Evolutionary conservation across 1,140 invertebrate genomes (phyloP).

Genomic region (Bradynema listronoti): DNA sequence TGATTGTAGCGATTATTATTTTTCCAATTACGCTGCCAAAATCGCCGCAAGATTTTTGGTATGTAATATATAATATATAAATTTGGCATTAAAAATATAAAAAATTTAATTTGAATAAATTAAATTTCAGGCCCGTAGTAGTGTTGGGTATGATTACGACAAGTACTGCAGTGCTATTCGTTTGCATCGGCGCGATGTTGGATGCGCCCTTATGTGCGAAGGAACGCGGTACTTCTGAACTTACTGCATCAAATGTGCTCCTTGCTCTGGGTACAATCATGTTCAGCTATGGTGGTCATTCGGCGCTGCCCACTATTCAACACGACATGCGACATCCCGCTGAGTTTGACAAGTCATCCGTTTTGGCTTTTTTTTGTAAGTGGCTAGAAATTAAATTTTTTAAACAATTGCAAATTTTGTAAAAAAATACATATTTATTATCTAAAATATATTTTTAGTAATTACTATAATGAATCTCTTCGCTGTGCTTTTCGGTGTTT

Average conservation of each 20-base stretch:
- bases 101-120: not conserved
- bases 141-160: conserved; percentile 31
- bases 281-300: conserved; percentile 33
- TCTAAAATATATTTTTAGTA: conserved; percentile 19
- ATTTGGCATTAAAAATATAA: not conserved
- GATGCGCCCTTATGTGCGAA: conserved; percentile 29
- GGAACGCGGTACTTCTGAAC: conserved; percentile 22
- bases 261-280: conserved; percentile 58
- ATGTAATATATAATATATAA: conserved; percentile 47
- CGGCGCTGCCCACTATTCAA: conserved; percentile 24
- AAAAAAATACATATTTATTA: not conserved
- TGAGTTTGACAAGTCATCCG: conserved; percentile 53
- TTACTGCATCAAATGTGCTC: conserved; percentile 51
- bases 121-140: conserved; percentile 12
- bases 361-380: conserved; percentile 35
- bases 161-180: conserved; percentile 12
- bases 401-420: conserved; percentile 2
- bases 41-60: conserved; percentile 58
- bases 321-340: conserved; percentile 40
- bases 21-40: conserved; percentile 19
- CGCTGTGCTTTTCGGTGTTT: conserved; percentile 42
- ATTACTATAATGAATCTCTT: conserved; percentile 28
- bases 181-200: not conserved
- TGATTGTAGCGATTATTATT: conserved; percentile 59
- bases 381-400: conserved; percentile 5